These are phyloP conservation scores for Morelia viridis DNA, from an alignment of 2,797 vertebrate genomes.

Conservation along the genomic window DNA sequence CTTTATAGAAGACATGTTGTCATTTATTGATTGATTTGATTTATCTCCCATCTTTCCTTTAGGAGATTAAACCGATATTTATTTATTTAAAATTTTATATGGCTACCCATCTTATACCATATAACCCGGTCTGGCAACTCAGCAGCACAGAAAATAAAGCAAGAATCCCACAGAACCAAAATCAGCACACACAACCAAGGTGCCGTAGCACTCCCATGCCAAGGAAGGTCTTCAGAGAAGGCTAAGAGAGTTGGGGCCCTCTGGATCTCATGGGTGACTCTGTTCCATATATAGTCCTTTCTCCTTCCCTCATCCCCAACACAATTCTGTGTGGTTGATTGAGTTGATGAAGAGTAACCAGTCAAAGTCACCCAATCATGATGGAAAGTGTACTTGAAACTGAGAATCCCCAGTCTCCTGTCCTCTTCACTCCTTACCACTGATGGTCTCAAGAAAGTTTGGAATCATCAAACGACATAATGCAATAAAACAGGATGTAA, in stretches of 20 bases:
- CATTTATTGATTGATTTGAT: neutral
- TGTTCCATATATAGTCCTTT: neutral
- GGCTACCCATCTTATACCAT: neutral
- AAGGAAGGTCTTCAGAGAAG: neutral
- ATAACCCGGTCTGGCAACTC: neutral
- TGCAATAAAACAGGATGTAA: neutral
- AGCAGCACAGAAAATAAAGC: neutral
- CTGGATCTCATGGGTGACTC: neutral
- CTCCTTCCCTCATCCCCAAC: neutral
- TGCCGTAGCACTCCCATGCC: neutral
- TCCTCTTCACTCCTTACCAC: neutral
- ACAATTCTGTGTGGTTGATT: neutral
- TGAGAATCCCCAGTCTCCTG: neutral
- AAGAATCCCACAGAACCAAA: neutral
- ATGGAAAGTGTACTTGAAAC: neutral
- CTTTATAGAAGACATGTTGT: neutral
- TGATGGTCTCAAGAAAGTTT: neutral
- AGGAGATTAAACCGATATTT: neutral
- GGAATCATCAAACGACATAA: neutral
- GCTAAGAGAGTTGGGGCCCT: neutral
- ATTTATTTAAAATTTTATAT: neutral
- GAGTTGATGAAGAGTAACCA: neutral
- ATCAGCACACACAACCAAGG: neutral
- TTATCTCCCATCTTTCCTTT: neutral
- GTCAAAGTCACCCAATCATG: neutral